Base-by-base conservation (phyloP, 2,797 vertebrate species). In the Acanthurus lineatus region DNA sequence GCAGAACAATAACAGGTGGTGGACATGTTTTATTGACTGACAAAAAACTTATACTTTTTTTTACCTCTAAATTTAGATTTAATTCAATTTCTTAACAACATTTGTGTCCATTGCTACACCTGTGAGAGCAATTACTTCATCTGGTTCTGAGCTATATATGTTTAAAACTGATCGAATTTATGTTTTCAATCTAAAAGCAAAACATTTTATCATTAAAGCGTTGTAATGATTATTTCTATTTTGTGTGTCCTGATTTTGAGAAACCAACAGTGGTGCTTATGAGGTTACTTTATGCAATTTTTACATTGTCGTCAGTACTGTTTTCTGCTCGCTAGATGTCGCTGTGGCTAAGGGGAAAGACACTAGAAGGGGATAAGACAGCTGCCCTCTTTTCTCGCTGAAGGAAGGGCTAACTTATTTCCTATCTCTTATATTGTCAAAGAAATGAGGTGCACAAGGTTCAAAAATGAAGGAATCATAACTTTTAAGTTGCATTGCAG, bases 321-420 rank as follows among this genome's bases (percentile, higher is more conserved):
- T 11, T 49, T 68, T 78, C 14, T 73, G 58, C 57, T 83, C 94
- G 93, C 94, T 92, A 93, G 95, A 90, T 94, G 95, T 92, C 93
- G 77, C 90, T 92, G 79, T 92, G 81, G 84, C 84, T 76, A 82
- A 89, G 40, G 77, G 76, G 61, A 93, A 94, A 89, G 60, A 68
- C 47, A 38, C 69, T 73, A 75, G 44, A 65, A 38, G 15, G 14
- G 0, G 4, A 16, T 9, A 1, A 56, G 56, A 40, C 16, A 15
- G 6, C 42, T 35, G 15, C 25, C 17, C 5, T 72, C 32, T 60
- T 53, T 49, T 73, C 38, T 61, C 20, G 7, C 32, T 62, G 14
- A 68, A 47, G 9, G 57, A 44, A 4, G 4, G 6, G 68, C 22
- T 22, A 48, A 80, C 19, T 66, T 10, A 45, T 53, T 22, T 28